phyloP scores from a whole-genome alignment of 2,888 invertebrate genomes.

The Dorcus parallelipipedus region DNA sequence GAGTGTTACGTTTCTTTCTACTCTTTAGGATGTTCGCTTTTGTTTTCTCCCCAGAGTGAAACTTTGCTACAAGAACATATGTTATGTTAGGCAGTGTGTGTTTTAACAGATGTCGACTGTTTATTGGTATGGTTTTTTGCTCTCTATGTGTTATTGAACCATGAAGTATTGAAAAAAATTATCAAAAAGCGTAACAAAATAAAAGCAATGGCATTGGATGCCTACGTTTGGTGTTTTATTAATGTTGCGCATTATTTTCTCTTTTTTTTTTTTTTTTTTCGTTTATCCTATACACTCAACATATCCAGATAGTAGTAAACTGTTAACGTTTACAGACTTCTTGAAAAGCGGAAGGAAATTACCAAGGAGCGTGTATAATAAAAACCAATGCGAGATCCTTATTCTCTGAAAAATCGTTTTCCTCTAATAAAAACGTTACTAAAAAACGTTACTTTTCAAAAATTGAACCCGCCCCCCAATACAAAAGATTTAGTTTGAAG shows the following conservation, averaged over 20 bases:
- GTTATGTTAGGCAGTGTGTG: constrained; percentile 30
- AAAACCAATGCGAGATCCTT: no score
- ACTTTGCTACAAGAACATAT: constrained; percentile 7
- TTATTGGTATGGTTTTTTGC: constrained; percentile 30
- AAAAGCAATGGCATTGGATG: constrained; percentile 21
- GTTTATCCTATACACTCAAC: not conserved
- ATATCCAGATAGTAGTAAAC: no score
- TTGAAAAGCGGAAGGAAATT: no score
- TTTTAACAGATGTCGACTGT: constrained; percentile 24
- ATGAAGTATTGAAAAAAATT: constrained; percentile 31
- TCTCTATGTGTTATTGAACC: constrained; percentile 35
- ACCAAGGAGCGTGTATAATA: no score
- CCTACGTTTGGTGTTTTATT: constrained; percentile 15
- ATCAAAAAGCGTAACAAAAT: constrained; percentile 29
- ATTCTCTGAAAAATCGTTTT: no score
- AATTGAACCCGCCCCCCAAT: no score
- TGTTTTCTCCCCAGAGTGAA: not conserved
- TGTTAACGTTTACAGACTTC: no score
- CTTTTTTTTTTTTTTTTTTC: not conserved
- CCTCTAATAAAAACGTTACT: no score
- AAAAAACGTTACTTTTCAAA: no score
- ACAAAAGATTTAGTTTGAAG: no score
- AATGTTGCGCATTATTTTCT: not conserved
- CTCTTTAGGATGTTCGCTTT: not conserved
- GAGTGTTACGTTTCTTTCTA: not conserved